phyloP scores from a whole-genome alignment of 2,113 vertebrate species.

The Epinephelus cyanopodus region DNA sequence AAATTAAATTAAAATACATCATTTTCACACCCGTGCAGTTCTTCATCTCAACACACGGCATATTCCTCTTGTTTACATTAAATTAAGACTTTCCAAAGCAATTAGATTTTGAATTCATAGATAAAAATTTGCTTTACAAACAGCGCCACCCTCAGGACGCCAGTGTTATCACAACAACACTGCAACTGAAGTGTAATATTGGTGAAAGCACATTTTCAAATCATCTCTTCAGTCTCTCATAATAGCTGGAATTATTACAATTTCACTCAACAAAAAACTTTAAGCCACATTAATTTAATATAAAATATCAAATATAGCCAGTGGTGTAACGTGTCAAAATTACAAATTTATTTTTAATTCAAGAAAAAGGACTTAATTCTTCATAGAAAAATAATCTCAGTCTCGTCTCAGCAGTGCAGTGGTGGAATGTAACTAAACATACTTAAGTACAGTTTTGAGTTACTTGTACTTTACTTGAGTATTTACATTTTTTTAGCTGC shows the following conservation, averaged over 20 bases:
- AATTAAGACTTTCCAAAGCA: background rate
- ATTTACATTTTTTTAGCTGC: background rate
- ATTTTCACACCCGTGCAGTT: background rate
- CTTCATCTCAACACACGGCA: background rate
- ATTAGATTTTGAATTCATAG: background rate
- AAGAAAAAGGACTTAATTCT: background rate
- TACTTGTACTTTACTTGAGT: background rate
- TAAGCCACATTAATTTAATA: background rate
- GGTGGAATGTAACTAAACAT: background rate
- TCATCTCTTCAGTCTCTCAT: background rate
- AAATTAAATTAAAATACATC: background rate
- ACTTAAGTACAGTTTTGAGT: background rate
- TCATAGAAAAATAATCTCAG: background rate
- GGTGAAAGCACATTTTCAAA: background rate
- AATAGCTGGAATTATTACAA: too few species aligned
- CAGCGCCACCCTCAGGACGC: conserved; percentile 42
- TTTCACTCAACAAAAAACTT: background rate
- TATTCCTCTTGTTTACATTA: background rate
- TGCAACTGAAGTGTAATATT: too few species aligned
- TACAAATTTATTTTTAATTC: background rate
- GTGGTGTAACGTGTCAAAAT: background rate
- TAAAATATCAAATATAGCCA: background rate
- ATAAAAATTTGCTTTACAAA: conserved; percentile 7
- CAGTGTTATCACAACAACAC: background rate
- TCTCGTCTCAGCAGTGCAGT: background rate